Conservation (phyloP, 2,888 invertebrate species). For the Macaria liturata region DNA sequence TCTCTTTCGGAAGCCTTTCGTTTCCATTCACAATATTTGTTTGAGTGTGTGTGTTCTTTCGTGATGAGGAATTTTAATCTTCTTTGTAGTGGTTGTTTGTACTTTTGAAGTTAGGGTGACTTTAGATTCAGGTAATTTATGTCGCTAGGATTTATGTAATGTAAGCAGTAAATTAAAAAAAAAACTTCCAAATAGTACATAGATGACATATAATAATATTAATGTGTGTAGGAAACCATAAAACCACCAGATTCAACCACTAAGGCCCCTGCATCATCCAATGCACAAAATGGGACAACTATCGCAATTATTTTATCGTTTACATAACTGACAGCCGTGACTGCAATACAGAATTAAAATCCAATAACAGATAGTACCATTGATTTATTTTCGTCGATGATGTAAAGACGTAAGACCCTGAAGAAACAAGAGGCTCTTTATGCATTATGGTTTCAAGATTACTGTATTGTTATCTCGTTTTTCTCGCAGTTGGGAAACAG, state of each 20-base stretch:
- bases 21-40: slow-evolving; percentile 18
- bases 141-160: too few species aligned
- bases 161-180: too few species aligned
- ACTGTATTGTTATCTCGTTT: too few species aligned
- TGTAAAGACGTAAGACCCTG: slow-evolving; percentile 30
- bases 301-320: slow-evolving; percentile 12
- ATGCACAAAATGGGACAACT: slow-evolving; percentile 5
- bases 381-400: slow-evolving; percentile 66
- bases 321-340: slow-evolving; percentile 17
- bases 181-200: too few species aligned
- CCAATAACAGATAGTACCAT: slow-evolving; percentile 29
- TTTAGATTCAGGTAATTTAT: too few species aligned
- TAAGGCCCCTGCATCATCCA: background rate
- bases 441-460: background rate
- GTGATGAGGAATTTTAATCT: too few species aligned
- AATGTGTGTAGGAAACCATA: too few species aligned
- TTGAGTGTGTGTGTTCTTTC: background rate
- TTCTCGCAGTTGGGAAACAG: too few species aligned
- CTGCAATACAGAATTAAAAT: slow-evolving; percentile 9
- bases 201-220: too few species aligned
- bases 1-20: slow-evolving; percentile 25
- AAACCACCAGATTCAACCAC: too few species aligned
- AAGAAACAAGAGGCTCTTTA: background rate
- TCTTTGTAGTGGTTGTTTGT: too few species aligned
- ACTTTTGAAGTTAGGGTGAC: too few species aligned